phyloP scores from a whole-genome alignment of 2,888 invertebrate genomes.

The Polymixis lichenea region DNA sequence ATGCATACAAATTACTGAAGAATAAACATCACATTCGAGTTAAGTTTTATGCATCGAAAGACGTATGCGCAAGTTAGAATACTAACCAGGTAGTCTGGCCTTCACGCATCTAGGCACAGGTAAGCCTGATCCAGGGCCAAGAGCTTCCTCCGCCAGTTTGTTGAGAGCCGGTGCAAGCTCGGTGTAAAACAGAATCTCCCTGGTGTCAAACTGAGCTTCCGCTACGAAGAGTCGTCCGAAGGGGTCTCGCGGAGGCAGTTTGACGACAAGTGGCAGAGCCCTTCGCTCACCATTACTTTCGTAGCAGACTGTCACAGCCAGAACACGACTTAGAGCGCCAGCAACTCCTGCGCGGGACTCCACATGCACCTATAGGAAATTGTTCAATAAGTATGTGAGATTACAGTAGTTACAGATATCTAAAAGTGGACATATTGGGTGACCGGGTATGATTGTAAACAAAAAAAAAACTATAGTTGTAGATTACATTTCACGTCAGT shows the following conservation, averaged over 20 bases:
- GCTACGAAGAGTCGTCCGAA: conserved; percentile 95
- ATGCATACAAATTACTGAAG: conserved; percentile 60
- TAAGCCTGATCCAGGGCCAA: conserved; percentile 83
- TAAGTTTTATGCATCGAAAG: conserved; percentile 8
- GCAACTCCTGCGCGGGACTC: conserved; percentile 92
- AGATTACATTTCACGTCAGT: conserved; percentile 5
- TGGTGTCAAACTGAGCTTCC: conserved; percentile 95
- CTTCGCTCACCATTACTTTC: conserved; percentile 81
- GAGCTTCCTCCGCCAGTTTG: conserved; percentile 91
- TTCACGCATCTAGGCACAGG: conserved; percentile 92
- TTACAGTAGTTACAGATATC: neutral
- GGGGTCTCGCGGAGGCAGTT: conserved; percentile 94
- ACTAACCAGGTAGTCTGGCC: conserved; percentile 91
- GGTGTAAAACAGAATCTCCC: conserved; percentile 95
- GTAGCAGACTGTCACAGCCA: conserved; percentile 94
- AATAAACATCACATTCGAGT: conserved; percentile 19
- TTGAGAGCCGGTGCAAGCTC: conserved; percentile 94
- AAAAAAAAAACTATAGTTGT: conserved; percentile 1
- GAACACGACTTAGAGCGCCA: conserved; percentile 94
- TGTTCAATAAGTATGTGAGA: conserved; percentile 14
- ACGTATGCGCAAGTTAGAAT: neutral
- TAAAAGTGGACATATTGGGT: neutral
- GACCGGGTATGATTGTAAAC: conserved; percentile 5
- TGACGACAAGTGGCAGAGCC: conserved; percentile 92
- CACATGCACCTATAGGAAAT: conserved; percentile 78